Evolutionary conservation across 2,797 vertebrate species (phyloP).

Genomic region (Pagetopsis macropterus): DNA sequence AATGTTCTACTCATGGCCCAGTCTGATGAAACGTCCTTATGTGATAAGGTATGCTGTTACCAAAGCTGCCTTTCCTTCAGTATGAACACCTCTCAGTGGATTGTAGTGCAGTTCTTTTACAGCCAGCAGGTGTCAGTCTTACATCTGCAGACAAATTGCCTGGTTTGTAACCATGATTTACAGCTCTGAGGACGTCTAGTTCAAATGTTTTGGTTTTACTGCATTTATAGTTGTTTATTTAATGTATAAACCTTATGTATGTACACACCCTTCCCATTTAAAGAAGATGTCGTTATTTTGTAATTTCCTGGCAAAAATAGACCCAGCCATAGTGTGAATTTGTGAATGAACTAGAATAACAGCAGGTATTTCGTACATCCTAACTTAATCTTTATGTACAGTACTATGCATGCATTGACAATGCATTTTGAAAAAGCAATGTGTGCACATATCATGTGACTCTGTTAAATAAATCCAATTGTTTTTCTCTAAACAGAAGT

Average conservation of each 20-base stretch:
- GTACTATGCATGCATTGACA: slow-evolving; percentile 16
- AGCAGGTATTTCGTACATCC: slow-evolving; percentile 9
- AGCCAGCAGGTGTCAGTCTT: slow-evolving; percentile 20
- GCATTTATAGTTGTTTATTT: slow-evolving; percentile 3
- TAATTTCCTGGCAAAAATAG: slow-evolving; percentile 55
- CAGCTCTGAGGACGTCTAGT: not conserved
- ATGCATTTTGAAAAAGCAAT: not conserved
- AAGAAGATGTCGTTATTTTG: not conserved
- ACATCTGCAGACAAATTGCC: not conserved
- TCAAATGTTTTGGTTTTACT: not conserved
- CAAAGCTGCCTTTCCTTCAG: slow-evolving; percentile 28
- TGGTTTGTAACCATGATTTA: slow-evolving; percentile 8
- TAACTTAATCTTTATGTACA: not conserved
- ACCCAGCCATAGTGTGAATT: slow-evolving; percentile 21
- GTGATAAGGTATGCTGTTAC: slow-evolving; percentile 1
- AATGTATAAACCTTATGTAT: not conserved
- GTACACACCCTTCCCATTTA: not conserved
- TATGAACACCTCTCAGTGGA: not conserved
- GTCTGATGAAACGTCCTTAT: slow-evolving; percentile 1
- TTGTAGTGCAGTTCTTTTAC: slow-evolving; percentile 11
- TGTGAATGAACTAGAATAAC: slow-evolving; percentile 33
- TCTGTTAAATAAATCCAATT: slow-evolving; percentile 27
- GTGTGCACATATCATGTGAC: not conserved
- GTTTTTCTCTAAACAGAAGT: not conserved
- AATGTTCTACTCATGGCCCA: slow-evolving; percentile 1